Conservation (phyloP, 2,797 vertebrate genomes). For the Choloepus didactylus region DNA sequence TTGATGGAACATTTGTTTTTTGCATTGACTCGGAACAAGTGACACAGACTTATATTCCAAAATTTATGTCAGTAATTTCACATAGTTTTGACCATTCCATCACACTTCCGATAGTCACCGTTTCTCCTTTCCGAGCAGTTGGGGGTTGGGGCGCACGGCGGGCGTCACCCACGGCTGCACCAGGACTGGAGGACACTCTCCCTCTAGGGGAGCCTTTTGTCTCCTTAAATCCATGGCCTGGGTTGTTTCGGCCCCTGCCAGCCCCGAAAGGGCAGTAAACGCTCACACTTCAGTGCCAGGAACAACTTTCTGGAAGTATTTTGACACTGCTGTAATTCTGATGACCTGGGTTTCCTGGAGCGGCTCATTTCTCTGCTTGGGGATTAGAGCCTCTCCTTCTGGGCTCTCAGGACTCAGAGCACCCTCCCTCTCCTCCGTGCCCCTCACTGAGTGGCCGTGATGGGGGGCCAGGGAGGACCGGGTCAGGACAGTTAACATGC, state of each 20-base stretch:
- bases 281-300: not conserved
- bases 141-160: not conserved
- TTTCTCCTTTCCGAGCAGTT: not conserved
- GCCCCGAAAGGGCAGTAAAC: not conserved
- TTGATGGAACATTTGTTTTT: too few relatives aligned
- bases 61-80: rapidly evolving
- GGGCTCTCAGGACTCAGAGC: not conserved
- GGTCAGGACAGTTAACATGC: rapidly evolving
- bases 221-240: rapidly evolving
- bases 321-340: rapidly evolving
- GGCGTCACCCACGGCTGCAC: not conserved
- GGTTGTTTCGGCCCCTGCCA: not conserved
- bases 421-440: rapidly evolving
- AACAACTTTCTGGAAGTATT: rapidly evolving
- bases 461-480: rapidly evolving
- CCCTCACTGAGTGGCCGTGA: not conserved
- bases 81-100: rapidly evolving
- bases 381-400: rapidly evolving
- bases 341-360: not conserved
- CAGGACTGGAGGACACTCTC: not conserved
- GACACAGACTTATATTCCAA: rapidly evolving
- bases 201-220: rapidly evolving
- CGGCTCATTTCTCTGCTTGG: not conserved
- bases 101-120: rapidly evolving
- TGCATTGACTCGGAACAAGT: not conserved